Evolutionary conservation across 2,888 invertebrate species (phyloP).

Genomic region (Actias luna): DNA sequence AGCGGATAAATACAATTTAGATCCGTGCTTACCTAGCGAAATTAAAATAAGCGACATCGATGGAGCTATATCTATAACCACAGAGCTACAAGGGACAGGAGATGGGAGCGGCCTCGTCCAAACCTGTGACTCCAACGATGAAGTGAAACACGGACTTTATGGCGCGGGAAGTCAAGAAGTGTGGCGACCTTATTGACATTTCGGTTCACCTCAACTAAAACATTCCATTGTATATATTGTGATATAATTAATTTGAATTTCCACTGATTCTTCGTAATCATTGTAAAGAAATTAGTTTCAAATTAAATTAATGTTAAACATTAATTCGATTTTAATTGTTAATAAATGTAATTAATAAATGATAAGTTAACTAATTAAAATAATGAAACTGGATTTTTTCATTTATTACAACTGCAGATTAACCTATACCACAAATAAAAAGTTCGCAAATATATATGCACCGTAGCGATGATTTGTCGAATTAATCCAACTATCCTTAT

Average conservation of each 20-base stretch:
- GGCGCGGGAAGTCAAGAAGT: slow-evolving; percentile 78
- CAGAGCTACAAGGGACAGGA: slow-evolving; percentile 70
- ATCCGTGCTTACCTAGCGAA: slow-evolving; percentile 83
- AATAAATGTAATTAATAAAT: slow-evolving; percentile 49
- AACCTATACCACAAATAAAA: neutral
- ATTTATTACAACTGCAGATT: slow-evolving; percentile 6
- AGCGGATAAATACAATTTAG: slow-evolving; percentile 84
- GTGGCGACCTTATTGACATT: slow-evolving; percentile 89
- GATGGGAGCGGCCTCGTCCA: slow-evolving; percentile 75
- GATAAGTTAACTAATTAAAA: slow-evolving; percentile 35
- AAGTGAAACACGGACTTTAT: slow-evolving; percentile 74
- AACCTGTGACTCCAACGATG: slow-evolving; percentile 77
- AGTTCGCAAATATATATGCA: too few species aligned
- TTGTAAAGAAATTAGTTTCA: slow-evolving; percentile 31
- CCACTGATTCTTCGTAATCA: slow-evolving; percentile 24
- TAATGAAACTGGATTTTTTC: slow-evolving; percentile 13
- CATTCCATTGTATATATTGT: slow-evolving; percentile 75
- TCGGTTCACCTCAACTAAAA: slow-evolving; percentile 39
- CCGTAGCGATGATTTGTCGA: too few species aligned
- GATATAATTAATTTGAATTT: slow-evolving; percentile 57
- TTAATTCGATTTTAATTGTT: slow-evolving; percentile 73
- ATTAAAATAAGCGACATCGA: slow-evolving; percentile 83
- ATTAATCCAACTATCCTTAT: too few species aligned
- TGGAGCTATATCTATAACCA: slow-evolving; percentile 80
- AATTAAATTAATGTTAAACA: slow-evolving; percentile 75